A percentile compares a stretch with the other conserved stretches of the same genome.
Conservation (phyloP, 2,888 invertebrate genomes). For the Abrostola triplasia region DNA sequence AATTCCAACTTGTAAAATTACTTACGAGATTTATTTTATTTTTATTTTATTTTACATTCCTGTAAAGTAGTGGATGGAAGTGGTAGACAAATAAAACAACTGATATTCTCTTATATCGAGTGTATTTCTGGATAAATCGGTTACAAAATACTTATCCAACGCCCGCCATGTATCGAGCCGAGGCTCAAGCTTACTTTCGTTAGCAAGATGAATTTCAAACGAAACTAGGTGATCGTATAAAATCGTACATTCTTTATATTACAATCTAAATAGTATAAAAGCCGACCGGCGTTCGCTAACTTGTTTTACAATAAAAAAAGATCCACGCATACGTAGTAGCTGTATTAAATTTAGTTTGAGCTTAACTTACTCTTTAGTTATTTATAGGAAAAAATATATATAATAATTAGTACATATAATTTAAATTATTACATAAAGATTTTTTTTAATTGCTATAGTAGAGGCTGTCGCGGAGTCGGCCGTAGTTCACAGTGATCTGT, state of each 20-base stretch:
- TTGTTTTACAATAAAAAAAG: slow-evolving; percentile 70
- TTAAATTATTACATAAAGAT: slow-evolving; percentile 86
- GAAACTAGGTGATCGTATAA: slow-evolving; percentile 76
- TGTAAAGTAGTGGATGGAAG: not conserved
- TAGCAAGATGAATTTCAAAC: slow-evolving; percentile 74
- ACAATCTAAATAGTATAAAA: slow-evolving; percentile 84
- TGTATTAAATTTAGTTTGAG: slow-evolving; percentile 80
- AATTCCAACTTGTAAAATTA: too few species aligned
- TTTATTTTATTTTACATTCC: not conserved
- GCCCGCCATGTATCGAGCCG: slow-evolving; percentile 66
- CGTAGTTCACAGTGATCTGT: slow-evolving; percentile 64
- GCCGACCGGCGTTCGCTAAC: slow-evolving; percentile 77
- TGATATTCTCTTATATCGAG: slow-evolving; percentile 86
- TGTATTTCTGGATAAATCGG: slow-evolving; percentile 88
- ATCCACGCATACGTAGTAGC: slow-evolving; percentile 53
- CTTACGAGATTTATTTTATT: too few species aligned
- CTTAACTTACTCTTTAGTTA: slow-evolving; percentile 86
- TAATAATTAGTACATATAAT: slow-evolving; percentile 87
- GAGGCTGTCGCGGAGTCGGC: slow-evolving; percentile 50
- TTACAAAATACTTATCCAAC: slow-evolving; percentile 86
- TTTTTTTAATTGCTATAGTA: slow-evolving; percentile 76
- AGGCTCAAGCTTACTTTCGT: slow-evolving; percentile 70
- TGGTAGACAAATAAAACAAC: slow-evolving; percentile 73
- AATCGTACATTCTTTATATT: slow-evolving; percentile 78
- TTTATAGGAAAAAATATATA: slow-evolving; percentile 82